These are phyloP conservation scores for Hyperoplus immaculatus DNA, from an alignment of 2,797 vertebrate genomes.

Conservation along the genomic window DNA sequence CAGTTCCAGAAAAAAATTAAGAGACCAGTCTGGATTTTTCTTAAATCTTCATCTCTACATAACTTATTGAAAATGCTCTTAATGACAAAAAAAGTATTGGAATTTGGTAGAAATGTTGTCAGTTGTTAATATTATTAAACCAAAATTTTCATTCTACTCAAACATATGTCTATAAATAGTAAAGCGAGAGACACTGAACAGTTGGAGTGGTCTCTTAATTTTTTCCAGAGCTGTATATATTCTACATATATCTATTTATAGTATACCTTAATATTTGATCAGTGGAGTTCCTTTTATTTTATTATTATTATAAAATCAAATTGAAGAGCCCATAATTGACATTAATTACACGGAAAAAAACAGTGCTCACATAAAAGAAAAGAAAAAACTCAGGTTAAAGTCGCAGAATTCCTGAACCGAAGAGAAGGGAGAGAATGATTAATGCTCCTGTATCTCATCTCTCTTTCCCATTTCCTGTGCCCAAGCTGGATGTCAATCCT, in stretches of 20 bases:
- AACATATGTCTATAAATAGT: no score
- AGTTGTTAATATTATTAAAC: no score
- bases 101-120: no score
- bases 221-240: no score
- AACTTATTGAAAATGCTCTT: background rate
- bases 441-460: conserved; percentile 63
- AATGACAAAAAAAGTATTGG: no score
- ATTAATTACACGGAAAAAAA: conserved; percentile 9
- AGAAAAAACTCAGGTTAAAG: conserved; percentile 40
- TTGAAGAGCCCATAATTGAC: background rate
- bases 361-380: conserved; percentile 19
- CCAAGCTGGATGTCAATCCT: conserved; percentile 58
- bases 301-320: conserved; percentile 3
- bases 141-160: no score
- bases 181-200: no score
- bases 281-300: no score
- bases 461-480: conserved; percentile 15
- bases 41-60: background rate
- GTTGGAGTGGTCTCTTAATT: no score
- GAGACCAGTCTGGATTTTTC: no score
- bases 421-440: conserved; percentile 53
- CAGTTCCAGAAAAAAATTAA: no score
- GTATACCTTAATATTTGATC: background rate
- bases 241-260: no score
- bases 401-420: conserved; percentile 22